Evolutionary conservation across 2,888 invertebrate species (phyloP).

Genomic region (Lasioglossum malachurum): DNA sequence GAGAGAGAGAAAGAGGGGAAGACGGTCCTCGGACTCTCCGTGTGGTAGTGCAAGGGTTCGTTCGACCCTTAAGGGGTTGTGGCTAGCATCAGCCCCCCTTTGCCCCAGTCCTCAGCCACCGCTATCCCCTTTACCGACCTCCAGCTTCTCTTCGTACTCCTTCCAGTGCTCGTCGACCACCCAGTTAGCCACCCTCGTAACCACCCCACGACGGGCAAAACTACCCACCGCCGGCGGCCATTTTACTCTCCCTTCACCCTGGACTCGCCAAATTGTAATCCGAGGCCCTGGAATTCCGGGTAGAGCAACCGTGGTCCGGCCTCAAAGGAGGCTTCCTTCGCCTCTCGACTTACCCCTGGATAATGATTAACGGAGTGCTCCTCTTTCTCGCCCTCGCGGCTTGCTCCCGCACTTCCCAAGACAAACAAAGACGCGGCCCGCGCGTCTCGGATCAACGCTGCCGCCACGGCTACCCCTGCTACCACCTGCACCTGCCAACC

Average conservation of each 20-base stretch:
- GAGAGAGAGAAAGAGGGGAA: constrained; percentile 49
- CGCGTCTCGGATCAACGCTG: constrained; percentile 40
- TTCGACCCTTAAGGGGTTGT: constrained; percentile 85
- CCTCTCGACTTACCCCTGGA: constrained; percentile 75
- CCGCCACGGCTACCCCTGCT: neutral
- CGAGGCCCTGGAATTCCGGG: constrained; percentile 80
- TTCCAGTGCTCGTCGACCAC: constrained; percentile 76
- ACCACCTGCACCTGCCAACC: too few relatives aligned
- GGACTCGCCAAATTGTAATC: constrained; percentile 84
- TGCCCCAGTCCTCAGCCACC: constrained; percentile 68
- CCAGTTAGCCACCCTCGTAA: constrained; percentile 80
- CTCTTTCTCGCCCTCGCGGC: constrained; percentile 69
- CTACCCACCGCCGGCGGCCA: constrained; percentile 84
- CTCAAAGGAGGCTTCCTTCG: constrained; percentile 79
- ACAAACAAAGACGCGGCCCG: constrained; percentile 67
- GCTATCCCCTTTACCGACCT: constrained; percentile 66
- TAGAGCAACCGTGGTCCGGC: constrained; percentile 76
- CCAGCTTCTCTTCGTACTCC: constrained; percentile 66
- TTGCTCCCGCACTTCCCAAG: constrained; percentile 37
- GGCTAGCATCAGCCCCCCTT: constrained; percentile 82
- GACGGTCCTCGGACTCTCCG: constrained; percentile 78
- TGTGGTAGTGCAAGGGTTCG: constrained; percentile 83
- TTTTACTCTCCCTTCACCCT: constrained; percentile 83
- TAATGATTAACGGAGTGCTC: constrained; percentile 76
- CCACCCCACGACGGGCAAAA: constrained; percentile 80